Evolutionary conservation across 1,140 invertebrate genomes (phyloP).

Genomic region (Drosophila takahashii): DNA sequence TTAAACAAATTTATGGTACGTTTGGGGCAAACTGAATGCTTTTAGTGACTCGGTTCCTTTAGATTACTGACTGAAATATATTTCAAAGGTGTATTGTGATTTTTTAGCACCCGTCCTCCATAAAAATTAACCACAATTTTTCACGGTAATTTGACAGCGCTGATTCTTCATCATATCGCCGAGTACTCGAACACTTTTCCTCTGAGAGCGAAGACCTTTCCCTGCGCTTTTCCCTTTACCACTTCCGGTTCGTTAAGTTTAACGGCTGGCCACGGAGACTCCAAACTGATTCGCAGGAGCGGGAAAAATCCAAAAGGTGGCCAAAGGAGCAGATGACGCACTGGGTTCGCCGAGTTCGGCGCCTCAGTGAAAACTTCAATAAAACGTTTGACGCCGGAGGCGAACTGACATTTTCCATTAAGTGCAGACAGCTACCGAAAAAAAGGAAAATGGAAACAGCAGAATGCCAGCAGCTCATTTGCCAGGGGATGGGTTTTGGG

Average conservation of each 20-base stretch:
- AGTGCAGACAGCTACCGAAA: conserved; percentile 70
- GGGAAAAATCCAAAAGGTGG: conserved; percentile 37
- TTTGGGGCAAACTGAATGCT: not conserved
- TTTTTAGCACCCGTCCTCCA: not conserved
- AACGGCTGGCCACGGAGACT: conserved; percentile 46
- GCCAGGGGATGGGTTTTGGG: not conserved
- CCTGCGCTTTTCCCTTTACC: conserved; percentile 52
- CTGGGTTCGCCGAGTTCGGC: conserved; percentile 27
- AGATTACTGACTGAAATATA: not conserved
- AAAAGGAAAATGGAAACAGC: conserved; percentile 30
- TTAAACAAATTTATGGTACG: not conserved
- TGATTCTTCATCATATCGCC: conserved; percentile 11
- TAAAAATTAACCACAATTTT: conserved; percentile 34
- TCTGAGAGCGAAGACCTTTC: conserved; percentile 1
- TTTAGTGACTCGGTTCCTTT: not conserved
- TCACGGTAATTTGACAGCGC: conserved; percentile 31
- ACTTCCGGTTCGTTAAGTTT: conserved; percentile 79
- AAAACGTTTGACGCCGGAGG: conserved; percentile 80
- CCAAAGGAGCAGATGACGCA: conserved; percentile 30
- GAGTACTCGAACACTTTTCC: conserved; percentile 7
- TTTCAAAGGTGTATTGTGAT: not conserved
- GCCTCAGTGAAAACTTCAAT: conserved; percentile 74
- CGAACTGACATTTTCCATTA: conserved; percentile 82
- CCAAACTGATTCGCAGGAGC: not conserved
- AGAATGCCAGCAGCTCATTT: conserved; percentile 48